A percentile compares a stretch with the other conserved stretches of the same genome.
Evolutionary conservation across 2,113 vertebrate species (phyloP).

Genomic region (Phylloscopus trochiloides): DNA sequence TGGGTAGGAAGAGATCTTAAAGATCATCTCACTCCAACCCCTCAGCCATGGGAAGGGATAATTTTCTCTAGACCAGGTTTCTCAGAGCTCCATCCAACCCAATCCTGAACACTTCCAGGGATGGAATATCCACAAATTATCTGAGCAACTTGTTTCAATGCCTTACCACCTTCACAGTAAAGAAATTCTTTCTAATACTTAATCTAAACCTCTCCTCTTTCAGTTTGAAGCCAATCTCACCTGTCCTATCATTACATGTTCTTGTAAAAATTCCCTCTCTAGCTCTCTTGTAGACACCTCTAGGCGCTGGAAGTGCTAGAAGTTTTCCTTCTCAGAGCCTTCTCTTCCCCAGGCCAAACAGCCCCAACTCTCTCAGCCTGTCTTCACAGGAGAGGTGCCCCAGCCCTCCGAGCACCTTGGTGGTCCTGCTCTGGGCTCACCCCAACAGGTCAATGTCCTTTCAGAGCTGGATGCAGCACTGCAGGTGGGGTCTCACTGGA

Average conservation of each 20-base stretch:
- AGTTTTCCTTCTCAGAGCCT: not conserved
- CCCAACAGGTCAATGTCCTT: not conserved
- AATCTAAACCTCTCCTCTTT: not conserved
- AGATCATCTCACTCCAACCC: not conserved
- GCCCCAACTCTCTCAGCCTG: not conserved
- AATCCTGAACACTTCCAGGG: not conserved
- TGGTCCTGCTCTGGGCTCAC: not conserved
- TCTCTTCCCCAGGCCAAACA: not conserved
- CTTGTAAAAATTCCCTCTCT: not conserved
- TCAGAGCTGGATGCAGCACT: not conserved
- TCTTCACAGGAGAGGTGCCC: not conserved
- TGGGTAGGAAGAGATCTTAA: not conserved
- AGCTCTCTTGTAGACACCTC: not conserved
- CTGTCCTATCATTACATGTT: not conserved
- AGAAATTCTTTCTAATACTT: not conserved
- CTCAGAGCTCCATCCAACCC: not conserved
- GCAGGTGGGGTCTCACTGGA: not conserved
- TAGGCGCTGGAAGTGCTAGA: not conserved
- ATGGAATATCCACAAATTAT: not conserved
- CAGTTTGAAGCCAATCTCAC: not conserved
- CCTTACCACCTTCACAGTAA: not conserved
- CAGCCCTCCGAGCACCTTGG: not conserved
- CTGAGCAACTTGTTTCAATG: not conserved
- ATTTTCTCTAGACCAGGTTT: not conserved
- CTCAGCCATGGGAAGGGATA: not conserved